A percentile compares a stretch with the other conserved stretches of the same genome.
Conservation (phyloP, 2,797 vertebrate species). For the Adrianichthys oophorus region DNA sequence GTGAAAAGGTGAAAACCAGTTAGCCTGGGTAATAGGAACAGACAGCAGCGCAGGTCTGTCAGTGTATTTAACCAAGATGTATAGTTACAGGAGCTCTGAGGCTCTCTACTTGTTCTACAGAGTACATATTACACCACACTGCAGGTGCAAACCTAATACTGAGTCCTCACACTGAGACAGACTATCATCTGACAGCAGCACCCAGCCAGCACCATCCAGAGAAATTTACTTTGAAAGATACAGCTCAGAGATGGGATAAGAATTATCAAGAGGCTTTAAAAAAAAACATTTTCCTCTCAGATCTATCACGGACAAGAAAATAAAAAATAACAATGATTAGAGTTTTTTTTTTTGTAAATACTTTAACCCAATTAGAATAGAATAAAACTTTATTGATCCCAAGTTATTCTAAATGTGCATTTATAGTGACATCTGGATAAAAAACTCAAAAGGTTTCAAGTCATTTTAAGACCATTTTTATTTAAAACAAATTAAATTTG, state of each 20-base stretch:
- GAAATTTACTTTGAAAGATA: constrained; percentile 31
- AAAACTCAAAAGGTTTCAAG: not conserved
- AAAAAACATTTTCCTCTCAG: not conserved
- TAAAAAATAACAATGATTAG: not conserved
- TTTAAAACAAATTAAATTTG: not conserved
- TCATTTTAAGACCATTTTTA: not conserved
- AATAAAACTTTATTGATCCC: too few species aligned
- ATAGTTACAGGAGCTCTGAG: constrained; percentile 37
- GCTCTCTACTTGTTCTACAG: constrained; percentile 37
- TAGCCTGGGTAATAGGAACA: constrained; percentile 23
- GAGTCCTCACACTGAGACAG: constrained; percentile 35
- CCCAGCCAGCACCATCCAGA: constrained; percentile 14
- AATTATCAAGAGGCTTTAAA: constrained; percentile 7
- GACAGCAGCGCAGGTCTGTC: constrained; percentile 35
- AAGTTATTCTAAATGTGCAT: too few species aligned
- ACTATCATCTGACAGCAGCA: constrained; percentile 37
- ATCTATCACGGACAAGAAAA: not conserved
- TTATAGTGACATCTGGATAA: too few species aligned
- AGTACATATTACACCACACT: constrained; percentile 47
- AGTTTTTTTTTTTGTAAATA: not conserved
- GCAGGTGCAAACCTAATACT: constrained; percentile 42
- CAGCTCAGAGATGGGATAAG: not conserved
- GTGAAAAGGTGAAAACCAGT: constrained; percentile 30
- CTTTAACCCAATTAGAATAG: too few species aligned
- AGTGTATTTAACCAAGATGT: constrained; percentile 53